Percentiles rank a stretch among this genome's conserved stretches.
Evolutionary conservation across 2,888 invertebrate genomes (phyloP).

Genomic region (Scotopteryx bipunctaria): DNA sequence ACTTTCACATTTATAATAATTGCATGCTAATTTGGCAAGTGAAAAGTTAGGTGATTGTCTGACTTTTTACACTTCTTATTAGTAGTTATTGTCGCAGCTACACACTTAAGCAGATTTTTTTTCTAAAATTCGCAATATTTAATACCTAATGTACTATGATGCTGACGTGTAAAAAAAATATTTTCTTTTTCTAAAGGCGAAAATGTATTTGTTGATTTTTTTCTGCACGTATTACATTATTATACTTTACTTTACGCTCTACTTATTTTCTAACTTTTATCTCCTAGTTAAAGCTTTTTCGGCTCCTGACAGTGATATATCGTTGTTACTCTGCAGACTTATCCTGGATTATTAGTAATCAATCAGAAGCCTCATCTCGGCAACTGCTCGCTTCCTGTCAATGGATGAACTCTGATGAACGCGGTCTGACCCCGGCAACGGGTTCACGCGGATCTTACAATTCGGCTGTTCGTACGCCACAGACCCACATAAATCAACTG

Average conservation of each 20-base stretch:
- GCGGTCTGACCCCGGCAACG: constrained; percentile 12
- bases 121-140: no score
- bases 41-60: no score
- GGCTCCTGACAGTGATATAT: not conserved
- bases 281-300: not conserved
- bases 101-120: no score
- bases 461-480: constrained; percentile 1
- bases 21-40: no score
- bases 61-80: no score
- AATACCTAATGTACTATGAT: no score
- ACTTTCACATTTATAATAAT: no score
- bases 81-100: no score
- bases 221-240: no score
- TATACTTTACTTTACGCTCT: not conserved
- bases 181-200: no score
- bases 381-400: constrained; percentile 9
- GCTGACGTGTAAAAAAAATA: no score
- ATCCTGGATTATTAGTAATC: constrained; percentile 2
- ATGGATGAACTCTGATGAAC: constrained; percentile 10
- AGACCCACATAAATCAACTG: constrained; percentile 9
- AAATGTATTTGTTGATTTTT: no score
- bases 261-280: not conserved
- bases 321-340: not conserved
- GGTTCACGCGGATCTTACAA: constrained; percentile 16
- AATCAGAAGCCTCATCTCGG: constrained; percentile 12